Percentiles rank a stretch among this genome's conserved stretches.
These are phyloP conservation scores for Molossus alvarezi DNA, from an alignment of 2,797 vertebrate genomes.

Conservation along the genomic window DNA sequence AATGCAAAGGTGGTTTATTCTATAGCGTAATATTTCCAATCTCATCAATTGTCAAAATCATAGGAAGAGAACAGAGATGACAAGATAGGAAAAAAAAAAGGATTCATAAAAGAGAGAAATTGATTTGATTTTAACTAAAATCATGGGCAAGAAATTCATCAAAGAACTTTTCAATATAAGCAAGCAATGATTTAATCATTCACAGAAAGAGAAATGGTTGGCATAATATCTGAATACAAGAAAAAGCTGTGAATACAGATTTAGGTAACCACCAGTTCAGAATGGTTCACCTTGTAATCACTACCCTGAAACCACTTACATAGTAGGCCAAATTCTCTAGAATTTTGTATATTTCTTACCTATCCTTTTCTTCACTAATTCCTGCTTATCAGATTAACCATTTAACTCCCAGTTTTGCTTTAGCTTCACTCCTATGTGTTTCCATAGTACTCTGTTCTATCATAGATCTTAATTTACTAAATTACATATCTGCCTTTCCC, in stretches of 20 bases:
- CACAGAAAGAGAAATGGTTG: slow-evolving; percentile 49
- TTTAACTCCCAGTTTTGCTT: neutral
- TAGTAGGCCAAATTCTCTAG: neutral
- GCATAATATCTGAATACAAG: neutral
- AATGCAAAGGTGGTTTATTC: neutral
- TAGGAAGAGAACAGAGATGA: neutral
- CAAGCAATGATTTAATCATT: neutral
- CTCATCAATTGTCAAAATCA: neutral
- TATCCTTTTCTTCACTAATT: neutral
- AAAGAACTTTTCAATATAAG: neutral
- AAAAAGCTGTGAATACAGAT: slow-evolving; percentile 26
- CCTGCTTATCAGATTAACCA: neutral
- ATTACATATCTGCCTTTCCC: neutral
- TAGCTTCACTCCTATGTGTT: neutral
- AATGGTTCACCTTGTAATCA: neutral
- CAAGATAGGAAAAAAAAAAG: neutral
- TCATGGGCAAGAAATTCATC: neutral
- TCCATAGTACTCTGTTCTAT: neutral
- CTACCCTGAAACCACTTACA: neutral
- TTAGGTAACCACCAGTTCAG: neutral
- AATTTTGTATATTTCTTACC: neutral
- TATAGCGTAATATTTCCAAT: neutral
- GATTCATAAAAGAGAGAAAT: neutral
- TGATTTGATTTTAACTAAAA: slow-evolving; percentile 40
- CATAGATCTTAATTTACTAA: slow-evolving; percentile 7